Evolutionary conservation across 2,797 vertebrate species (phyloP), one percentile per base, ranked within the genome.

Genomic region (Darevskia mixta): DNA sequence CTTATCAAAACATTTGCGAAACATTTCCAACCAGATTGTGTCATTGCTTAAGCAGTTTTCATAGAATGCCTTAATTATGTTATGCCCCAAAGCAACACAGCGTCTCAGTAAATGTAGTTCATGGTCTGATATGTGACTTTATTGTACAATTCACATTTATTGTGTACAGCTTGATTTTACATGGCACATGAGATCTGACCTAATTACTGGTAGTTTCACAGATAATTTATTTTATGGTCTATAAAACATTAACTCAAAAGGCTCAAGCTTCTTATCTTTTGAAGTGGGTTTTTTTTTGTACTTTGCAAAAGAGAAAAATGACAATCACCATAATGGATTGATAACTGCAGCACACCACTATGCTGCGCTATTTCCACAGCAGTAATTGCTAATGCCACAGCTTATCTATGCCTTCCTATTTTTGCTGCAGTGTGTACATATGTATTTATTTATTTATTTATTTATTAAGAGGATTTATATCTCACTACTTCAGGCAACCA

Each of bases 171-270:
- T 86, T 77, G 8, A 72, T 93, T 89, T 72, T 55, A 41, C 29
- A 49, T 20, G 20, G n/a, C 79, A 72, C n/a, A 45, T 93, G 85
- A 87, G 86, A 87, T 7, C 45, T 78, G 82, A 93, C 23, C 84
- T 92, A 89, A 91, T 92, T 92, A 83, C 79, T 83, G 88, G 91
- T 95, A 55, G 8, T 80, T 92, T 86, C 75, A 45, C 80, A 90
- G 87, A 82, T 41, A 87, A 91, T 91, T 90, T 78, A 77, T 89
- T 93, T 93, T 79, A 49, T 79, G 82, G 67, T 91, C 88, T 87
- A 88, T 93, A 90, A 92, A 93, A 92, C 85, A 90, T 49, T 45
- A 61, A 80, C 90, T 88, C 93, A 89, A 90, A 86, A 81, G 77
- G 76, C 81, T 61, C 1, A 2, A 13, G 69, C 82, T 11, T 20